Conservation (phyloP, 2,888 invertebrate genomes). For the Drosophila dives region DNA sequence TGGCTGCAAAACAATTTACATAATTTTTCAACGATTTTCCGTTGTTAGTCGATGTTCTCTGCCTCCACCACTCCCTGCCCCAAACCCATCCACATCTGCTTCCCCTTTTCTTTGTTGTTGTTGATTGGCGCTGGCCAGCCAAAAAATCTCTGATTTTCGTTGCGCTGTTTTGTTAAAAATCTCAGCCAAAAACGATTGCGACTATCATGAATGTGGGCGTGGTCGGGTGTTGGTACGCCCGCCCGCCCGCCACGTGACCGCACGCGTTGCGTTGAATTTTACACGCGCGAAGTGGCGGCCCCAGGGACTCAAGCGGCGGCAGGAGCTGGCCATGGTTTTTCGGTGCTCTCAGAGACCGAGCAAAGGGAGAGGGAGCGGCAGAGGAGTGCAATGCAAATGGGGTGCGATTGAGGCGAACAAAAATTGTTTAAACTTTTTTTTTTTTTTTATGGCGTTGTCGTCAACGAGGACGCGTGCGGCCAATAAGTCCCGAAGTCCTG, state of each 20-base stretch:
- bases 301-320: slow-evolving; percentile 44
- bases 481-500: slow-evolving; percentile 79
- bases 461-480: slow-evolving; percentile 78
- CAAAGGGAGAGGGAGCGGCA: not conserved
- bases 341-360: slow-evolving; percentile 8
- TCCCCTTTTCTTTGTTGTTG: not conserved
- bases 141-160: slow-evolving; percentile 39
- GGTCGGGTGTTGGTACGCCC: slow-evolving; percentile 14
- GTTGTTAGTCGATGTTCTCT: slow-evolving; percentile 46
- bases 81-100: not conserved
- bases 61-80: not conserved
- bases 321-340: slow-evolving; percentile 26
- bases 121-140: slow-evolving; percentile 54
- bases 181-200: slow-evolving; percentile 60
- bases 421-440: slow-evolving; percentile 65
- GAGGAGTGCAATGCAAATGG: slow-evolving; percentile 61
- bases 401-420: slow-evolving; percentile 50
- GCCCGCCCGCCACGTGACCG: slow-evolving; percentile 69
- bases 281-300: slow-evolving; percentile 67
- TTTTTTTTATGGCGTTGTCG: slow-evolving; percentile 18
- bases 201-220: slow-evolving; percentile 77
- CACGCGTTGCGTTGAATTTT: slow-evolving; percentile 77
- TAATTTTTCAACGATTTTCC: slow-evolving; percentile 74
- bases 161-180: slow-evolving; percentile 59
- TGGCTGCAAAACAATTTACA: slow-evolving; percentile 69